Evolutionary conservation across 2,797 vertebrate species (phyloP).

Genomic region (Enteromius radiatus): DNA sequence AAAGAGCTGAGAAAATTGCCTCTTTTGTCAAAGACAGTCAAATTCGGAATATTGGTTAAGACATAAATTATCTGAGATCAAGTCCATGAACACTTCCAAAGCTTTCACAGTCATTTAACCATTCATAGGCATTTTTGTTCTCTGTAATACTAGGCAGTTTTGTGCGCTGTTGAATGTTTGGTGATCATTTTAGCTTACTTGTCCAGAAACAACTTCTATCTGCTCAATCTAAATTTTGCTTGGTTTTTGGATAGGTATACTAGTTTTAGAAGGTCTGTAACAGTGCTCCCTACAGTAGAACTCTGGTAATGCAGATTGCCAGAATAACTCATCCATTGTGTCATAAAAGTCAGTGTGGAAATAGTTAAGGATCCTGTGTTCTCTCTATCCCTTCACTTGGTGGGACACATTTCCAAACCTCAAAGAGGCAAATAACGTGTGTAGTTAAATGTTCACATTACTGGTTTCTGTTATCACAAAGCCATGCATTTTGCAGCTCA

Average conservation of each 20-base stretch:
- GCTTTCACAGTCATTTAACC: background rate
- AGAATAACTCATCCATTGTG: background rate
- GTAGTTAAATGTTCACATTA: background rate
- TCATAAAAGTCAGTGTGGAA: background rate
- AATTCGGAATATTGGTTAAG: background rate
- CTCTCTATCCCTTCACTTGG: background rate
- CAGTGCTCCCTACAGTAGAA: background rate
- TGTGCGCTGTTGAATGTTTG: background rate
- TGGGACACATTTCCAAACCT: background rate
- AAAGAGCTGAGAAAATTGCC: background rate
- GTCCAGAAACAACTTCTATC: background rate
- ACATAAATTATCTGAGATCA: background rate
- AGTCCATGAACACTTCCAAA: background rate
- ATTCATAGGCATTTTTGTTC: background rate
- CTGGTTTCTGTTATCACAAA: slow-evolving; percentile 10
- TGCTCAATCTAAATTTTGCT: background rate
- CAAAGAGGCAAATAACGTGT: background rate
- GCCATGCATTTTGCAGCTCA: background rate
- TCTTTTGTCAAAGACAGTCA: background rate
- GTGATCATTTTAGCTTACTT: background rate
- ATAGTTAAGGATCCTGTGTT: background rate
- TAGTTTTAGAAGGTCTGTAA: background rate
- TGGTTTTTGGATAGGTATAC: background rate
- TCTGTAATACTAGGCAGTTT: background rate
- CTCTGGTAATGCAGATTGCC: background rate